Evolutionary conservation across 2,113 vertebrate genomes (phyloP).

Genomic region (Recurvirostra avosetta): DNA sequence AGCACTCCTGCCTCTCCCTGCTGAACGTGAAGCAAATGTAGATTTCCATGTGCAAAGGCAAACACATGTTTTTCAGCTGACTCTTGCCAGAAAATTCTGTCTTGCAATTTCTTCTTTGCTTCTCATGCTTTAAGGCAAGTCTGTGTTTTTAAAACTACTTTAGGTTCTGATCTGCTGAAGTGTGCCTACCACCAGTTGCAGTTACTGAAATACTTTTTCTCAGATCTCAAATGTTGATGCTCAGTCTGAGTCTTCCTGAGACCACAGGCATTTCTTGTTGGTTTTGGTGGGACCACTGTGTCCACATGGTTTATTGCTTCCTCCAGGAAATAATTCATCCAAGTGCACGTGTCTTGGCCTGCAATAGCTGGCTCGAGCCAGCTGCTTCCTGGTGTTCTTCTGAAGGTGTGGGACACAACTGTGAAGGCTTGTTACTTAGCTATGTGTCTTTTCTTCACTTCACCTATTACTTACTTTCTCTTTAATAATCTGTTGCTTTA

Average conservation of each 20-base stretch:
- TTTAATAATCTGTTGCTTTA: background rate
- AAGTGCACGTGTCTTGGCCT: background rate
- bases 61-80: background rate
- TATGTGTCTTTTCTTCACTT: background rate
- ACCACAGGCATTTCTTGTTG: background rate
- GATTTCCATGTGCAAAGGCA: background rate
- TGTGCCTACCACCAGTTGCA: background rate
- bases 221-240: background rate
- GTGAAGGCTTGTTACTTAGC: background rate
- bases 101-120: background rate
- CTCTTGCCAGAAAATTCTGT: background rate
- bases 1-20: background rate
- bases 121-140: background rate
- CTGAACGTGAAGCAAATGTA: background rate
- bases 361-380: background rate
- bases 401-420: background rate
- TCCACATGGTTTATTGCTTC: background rate
- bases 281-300: background rate
- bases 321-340: background rate
- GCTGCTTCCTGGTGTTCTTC: background rate
- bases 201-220: background rate
- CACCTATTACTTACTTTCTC: background rate
- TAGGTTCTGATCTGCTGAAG: background rate
- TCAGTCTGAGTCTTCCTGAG: background rate
- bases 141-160: background rate